Conservation (phyloP, 2,888 invertebrate species). For the Heteromyza rotundicornis region DNA sequence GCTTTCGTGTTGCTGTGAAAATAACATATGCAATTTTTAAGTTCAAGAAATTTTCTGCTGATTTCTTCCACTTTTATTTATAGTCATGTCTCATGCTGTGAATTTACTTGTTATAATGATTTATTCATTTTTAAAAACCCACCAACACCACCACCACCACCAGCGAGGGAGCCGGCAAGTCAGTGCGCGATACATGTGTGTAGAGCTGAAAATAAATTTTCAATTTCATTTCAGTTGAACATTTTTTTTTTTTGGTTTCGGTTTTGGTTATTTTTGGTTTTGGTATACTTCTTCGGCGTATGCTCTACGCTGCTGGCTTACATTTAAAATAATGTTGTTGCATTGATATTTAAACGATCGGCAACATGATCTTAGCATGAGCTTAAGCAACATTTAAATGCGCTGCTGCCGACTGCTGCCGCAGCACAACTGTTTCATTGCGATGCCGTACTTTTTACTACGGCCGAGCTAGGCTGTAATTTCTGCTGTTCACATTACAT, state of each 20-base stretch:
- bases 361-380: slow-evolving; percentile 9
- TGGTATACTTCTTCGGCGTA: neutral
- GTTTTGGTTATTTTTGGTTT: neutral
- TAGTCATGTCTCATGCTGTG: slow-evolving; percentile 61
- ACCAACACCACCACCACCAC: no score
- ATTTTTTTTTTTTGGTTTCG: neutral
- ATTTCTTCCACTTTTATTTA: slow-evolving; percentile 45
- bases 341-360: slow-evolving; percentile 12
- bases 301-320: neutral
- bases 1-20: no score
- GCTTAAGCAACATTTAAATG: neutral
- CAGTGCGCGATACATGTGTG: no score
- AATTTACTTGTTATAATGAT: slow-evolving; percentile 58
- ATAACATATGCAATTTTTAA: slow-evolving; percentile 7
- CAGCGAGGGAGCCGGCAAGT: no score
- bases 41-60: neutral
- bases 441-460: neutral
- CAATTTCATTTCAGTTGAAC: neutral
- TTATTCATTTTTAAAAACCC: slow-evolving; percentile 60
- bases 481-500: neutral
- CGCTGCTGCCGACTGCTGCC: neutral
- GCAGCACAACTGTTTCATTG: neutral
- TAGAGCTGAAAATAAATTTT: neutral
- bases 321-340: slow-evolving; percentile 8
- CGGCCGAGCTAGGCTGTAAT: neutral